Evolutionary conservation across 2,113 vertebrate genomes (phyloP), one percentile per base, ranked within the genome.

Genomic region (Cisticola juncidis): DNA sequence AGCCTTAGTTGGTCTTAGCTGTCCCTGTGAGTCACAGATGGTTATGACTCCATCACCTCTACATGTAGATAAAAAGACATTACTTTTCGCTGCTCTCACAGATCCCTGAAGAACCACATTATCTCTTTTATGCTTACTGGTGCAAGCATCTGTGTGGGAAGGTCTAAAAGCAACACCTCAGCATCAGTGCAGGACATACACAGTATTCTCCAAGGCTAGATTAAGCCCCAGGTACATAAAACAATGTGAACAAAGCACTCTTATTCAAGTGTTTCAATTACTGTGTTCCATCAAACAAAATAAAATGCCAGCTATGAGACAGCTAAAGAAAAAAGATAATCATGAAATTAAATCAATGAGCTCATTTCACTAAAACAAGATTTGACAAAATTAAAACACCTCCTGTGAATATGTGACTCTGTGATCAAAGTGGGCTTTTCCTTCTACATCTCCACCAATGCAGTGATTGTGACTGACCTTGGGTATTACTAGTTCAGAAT

Each of bases 111-210:
- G 81, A 90, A n/a, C 7, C 12, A 50, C 40, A 51, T 17, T 50
- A 40, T 35, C 25, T 66, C 24, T 44, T 86, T 35, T 23, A 45
- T 35, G 29, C 21, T 70, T 47, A 8, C 21, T 77, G 18, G 22
- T 53, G 40, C 0, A 0, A n/a, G 14, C 19, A 66, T 22, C 5
- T 12, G 14, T 12, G 51, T 17, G 40, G 22, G 38, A 88, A 86
- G 36, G 12, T 24, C 40, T 54, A 72, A 88, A 88, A 94, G 50
- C 61, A 70, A 45, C 29, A 45, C 65, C 45, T 94, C 61, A 83
- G 33, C 11, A 70, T 54, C 18, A 65, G 45, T 54, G 42, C 42
- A 81, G 68, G 64, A 83, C 48, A 82, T 3, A 83, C 48, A 82
- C 2, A 38, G 35, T 78, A 81, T 72, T 81, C 61, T 86, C 50